Evolutionary conservation across 2,888 invertebrate species (phyloP), one percentile per base, ranked within the genome.

Genomic region (Ochropleura leucogaster): DNA sequence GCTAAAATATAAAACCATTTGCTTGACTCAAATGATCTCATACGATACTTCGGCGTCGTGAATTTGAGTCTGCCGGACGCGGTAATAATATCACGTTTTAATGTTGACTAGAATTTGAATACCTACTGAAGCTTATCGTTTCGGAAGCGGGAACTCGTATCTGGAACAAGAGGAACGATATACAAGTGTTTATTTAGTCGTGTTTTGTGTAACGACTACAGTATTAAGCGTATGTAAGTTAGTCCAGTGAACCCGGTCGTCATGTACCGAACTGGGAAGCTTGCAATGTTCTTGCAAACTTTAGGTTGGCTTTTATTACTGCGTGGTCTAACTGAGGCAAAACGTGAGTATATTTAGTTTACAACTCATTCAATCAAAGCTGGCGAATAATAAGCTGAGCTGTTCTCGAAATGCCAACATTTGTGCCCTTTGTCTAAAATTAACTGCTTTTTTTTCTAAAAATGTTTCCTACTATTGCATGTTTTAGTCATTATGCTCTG

Each of bases 121-220:
- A 75, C 77, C 68, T 75, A 80, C 66, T 84, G 79, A 75, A 91
- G 89, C 88, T 95, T 95, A 95, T 95, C 94, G 91, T 74, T 82
- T 90, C 91, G 94, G 94, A 87, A 91, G 85, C 86, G 80, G 86
- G 87, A 84, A 78, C 84, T 74, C 75, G 84, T 92, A 93, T 92
- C 91, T 92, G 89, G 93, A 91, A 87, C 94, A 90, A 88, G 82
- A 83, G 87, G 86, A 87, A 89, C 89, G 83, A 86, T 91, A 89
- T 88, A 90, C 85, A 83, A 89, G 87, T 88, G 88, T 90, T 90
- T 88, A 88, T 90, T 88, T 89, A 90, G 89, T 85, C 87, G 87
- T 85, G 88, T 83, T 86, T 87, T 85, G 87, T 90, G 90, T 92
- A 89, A 92, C 90, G 90, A 92, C 89, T 72, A 79, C 74, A 85